Conservation (phyloP, 2,113 vertebrate species). For the Phrynosoma platyrhinos region DNA sequence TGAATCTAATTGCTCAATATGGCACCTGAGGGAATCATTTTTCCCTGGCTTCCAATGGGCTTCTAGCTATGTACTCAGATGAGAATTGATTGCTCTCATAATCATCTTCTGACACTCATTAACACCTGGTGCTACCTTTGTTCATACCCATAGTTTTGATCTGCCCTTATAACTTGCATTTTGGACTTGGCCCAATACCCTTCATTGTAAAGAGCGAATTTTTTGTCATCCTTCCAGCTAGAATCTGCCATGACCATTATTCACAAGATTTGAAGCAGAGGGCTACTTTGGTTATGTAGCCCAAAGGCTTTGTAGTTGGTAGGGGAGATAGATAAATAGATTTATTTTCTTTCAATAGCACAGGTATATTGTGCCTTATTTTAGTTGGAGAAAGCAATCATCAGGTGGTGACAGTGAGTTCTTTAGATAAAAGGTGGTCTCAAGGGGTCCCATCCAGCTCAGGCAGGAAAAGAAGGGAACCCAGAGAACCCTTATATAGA, state of each 20-base stretch:
- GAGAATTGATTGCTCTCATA: slow-evolving; percentile 27
- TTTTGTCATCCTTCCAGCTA: background rate
- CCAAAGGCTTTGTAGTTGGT: background rate
- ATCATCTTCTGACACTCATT: slow-evolving; percentile 23
- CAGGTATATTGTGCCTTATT: background rate
- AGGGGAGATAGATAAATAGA: no score
- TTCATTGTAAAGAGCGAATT: background rate
- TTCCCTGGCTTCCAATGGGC: slow-evolving; percentile 28
- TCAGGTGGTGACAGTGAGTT: no score
- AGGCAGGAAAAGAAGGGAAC: no score
- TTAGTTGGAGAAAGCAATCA: background rate
- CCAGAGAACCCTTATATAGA: no score
- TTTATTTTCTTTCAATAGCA: background rate
- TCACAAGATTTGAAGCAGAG: background rate
- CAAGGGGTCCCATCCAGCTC: no score
- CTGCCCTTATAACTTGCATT: slow-evolving; percentile 34
- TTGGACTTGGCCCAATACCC: background rate
- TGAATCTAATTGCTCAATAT: slow-evolving; percentile 28
- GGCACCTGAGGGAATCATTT: slow-evolving; percentile 10
- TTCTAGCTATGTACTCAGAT: slow-evolving; percentile 38
- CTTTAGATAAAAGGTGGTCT: no score
- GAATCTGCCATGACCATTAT: background rate
- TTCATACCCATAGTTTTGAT: fast-evolving
- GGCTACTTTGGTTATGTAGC: background rate
- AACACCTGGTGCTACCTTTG: slow-evolving; percentile 37